Base-by-base conservation (phyloP, 2,888 invertebrate species). In the Sinhomidia bicolor region DNA sequence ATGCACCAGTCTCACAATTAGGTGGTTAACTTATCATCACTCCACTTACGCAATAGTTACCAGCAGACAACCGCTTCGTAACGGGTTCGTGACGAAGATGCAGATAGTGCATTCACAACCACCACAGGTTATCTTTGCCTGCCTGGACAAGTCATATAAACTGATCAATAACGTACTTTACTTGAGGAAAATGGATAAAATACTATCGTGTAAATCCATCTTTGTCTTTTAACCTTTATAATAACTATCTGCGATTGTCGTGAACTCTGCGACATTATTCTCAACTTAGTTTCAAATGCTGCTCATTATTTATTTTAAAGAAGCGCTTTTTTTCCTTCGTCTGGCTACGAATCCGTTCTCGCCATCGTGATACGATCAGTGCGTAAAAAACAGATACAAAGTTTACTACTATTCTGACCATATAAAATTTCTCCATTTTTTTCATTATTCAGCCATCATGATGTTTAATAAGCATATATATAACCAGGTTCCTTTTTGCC, bases 251-350 rank as follows among this genome's bases (percentile, higher is more conserved):
- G 12, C 29, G 78, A 29, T 32, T 10, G 17, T 29, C 54, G 41
- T 80, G 80, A 80, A 36, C 80, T 80, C 26, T 36, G 60, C 23
- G 80, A 80, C 80, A 80, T 60, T 79, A 17, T 23, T 6, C 36
- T 60, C 60, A 80, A 80, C 80, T 60, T 60, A 80, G 80, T 80
- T 80, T 57, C 80, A 80, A 78, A 78, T n/a, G 1, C 44, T 20
- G 17, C 20, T 71, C 7, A 4, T 36, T 44, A 36, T 78, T 54
- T n/a, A n/a, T 54, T 9, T 5, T 78, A 32, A 78, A n/a, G n/a
- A n/a, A n/a, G n/a, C n/a, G n/a, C n/a, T n/a, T n/a, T 10, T 26
- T 29, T 36, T 17, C 9, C n/a, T n/a, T 78, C 51, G 29, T 41
- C 44, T 71, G 71, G 44, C 17, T 41, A 32, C 44, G 71, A 71